Base-by-base conservation (phyloP, 2,888 invertebrate genomes). In the Griposia aprilina region DNA sequence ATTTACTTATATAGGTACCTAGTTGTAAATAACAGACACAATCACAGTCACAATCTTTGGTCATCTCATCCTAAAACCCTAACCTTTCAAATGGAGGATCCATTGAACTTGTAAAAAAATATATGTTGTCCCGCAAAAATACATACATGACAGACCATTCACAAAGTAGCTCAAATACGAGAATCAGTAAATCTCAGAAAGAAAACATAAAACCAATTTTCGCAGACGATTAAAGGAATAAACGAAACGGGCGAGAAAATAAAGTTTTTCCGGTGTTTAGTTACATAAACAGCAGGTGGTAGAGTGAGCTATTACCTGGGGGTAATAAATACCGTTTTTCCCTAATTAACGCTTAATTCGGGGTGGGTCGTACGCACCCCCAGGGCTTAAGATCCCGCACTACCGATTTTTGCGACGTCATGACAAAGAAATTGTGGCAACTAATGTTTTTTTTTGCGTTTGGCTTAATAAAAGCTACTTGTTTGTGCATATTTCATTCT, bases 341-440 rank as follows among this genome's bases (percentile, higher is more conserved):
- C 95, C 95, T 96, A 96, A 96, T 96, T 96, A 96, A 96, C 94
- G 94, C 93, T 94, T 95, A 94, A 95, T 94, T 94, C 94, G 91
- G 88, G 86, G 86, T 78, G 76, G 87, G 78, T 84, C 85, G 88
- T 81, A 83, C 78, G 79, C 84, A 87, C 88, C 88, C 86, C 78
- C 74, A 82, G 70, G 83, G 82, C 80, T 84, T 82, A 81, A 82
- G 83, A 83, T 20, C 62, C 76, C 65, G 71, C 76, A 88, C 82
- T 90, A 85, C 71, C 78, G 80, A 85, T 84, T 89, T 86, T 88
- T 88, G 74, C 76, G 74, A 78, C 59, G 84, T 68, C 78, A 68
- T 80, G 87, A 81, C 87, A 76, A 63, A 75, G 72, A 48, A 77
- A 85, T 71, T 75, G 57, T 50, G 63, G 50, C 41, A 41, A 50